Base-by-base conservation (phyloP, 2,797 vertebrate genomes). In the Paguma larvata region DNA sequence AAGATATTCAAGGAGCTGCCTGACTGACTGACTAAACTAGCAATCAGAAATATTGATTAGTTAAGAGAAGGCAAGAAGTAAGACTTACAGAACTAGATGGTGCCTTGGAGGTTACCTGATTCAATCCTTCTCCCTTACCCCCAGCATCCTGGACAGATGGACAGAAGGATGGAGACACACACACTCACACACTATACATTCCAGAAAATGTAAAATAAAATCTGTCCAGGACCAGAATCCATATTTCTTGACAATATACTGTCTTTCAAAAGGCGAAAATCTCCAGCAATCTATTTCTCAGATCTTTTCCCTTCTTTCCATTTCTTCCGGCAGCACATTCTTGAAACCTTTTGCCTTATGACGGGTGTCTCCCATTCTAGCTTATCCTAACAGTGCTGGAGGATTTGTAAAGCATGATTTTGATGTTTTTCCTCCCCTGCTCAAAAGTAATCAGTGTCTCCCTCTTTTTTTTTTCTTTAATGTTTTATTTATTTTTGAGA, bases 51-150 rank as follows among this genome's bases (percentile, higher is more conserved):
- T 67, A 59, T 1, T 59, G 13, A 89, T 95, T 67, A 25, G 9
- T 85, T 80, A 59, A 72, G 12, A 78, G n/a, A 82, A 94, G 62
- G 80, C 85, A 82, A 89, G 23, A 27, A 85, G 27, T 67, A 75
- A 86, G 38, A 75, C 23, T 80, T 86, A 8, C n/a, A 95, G 38
- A 84, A 67, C 2, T 30, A 46, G 18, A 79, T 25, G 16, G 44
- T 63, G 25, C 56, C 14, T 13, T 77, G 11, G n/a, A 53, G 13
- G 19, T 67, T 72, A 23, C 70, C 44, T 32, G 44, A 87, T 67
- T 87, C 44, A 86, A 25, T 4, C 16, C 27, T 73, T 90, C 32
- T 32, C 12, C 18, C 63, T 88, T n/a, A 62, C 30, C 9, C 56
- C 44, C 12, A 65, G 44, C 34, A n/a, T 63, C 68, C n/a, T 68